phyloP scores from a whole-genome alignment of 2,113 vertebrate species.

The Trematomus loennbergii region DNA sequence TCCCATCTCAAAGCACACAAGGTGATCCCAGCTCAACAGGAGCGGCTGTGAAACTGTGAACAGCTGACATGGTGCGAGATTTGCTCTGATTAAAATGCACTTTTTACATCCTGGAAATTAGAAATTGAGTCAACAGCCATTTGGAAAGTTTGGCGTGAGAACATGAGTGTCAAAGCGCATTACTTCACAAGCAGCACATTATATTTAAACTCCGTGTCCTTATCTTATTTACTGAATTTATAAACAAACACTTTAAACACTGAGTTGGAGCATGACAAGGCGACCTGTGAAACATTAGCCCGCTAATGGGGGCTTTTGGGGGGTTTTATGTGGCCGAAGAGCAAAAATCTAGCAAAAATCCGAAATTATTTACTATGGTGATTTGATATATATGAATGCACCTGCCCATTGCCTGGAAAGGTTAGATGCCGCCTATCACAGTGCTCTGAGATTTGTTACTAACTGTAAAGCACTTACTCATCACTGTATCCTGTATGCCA shows the following conservation, averaged over 20 bases:
- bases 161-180: background rate
- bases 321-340: constrained; percentile 28
- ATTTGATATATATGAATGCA: too few relatives aligned
- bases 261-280: constrained; percentile 30
- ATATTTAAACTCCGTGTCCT: constrained; percentile 25
- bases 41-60: constrained; percentile 48
- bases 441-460: too few relatives aligned
- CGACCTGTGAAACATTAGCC: constrained; percentile 33
- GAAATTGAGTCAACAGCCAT: constrained; percentile 35
- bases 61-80: constrained; percentile 49
- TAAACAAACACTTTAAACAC: constrained; percentile 38
- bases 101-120: constrained; percentile 39
- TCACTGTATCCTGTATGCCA: too few relatives aligned
- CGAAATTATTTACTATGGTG: too few relatives aligned
- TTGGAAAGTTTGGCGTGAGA: constrained; percentile 48
- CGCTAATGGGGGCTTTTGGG: constrained; percentile 37
- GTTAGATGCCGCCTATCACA: too few relatives aligned
- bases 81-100: constrained; percentile 27
- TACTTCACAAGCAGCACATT: constrained; percentile 10
- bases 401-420: too few relatives aligned
- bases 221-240: constrained; percentile 57
- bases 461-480: too few relatives aligned
- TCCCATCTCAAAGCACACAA: constrained; percentile 34
- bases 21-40: constrained; percentile 33
- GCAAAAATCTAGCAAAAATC: constrained; percentile 13